Evolutionary conservation across 2,113 vertebrate species (phyloP), one percentile per base, ranked within the genome.

Genomic region (Otocyon megalotis): DNA sequence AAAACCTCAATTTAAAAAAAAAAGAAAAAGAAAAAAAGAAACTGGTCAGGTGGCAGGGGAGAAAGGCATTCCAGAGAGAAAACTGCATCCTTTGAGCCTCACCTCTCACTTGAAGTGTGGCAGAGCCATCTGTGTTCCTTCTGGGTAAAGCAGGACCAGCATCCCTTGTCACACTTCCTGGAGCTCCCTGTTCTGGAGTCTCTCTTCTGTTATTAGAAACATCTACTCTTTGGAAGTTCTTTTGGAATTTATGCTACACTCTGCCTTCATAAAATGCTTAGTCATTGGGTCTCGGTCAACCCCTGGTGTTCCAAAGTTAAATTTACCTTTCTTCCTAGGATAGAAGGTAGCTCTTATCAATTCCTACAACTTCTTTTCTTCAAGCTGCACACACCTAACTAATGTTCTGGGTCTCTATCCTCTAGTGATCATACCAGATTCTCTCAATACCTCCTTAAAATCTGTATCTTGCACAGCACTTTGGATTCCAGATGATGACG

Each of bases 61-160:
- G 26, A 86, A n/a, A n/a, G 50, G 8, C 13, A 24, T 32, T 35
- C 37, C 19, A 11, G 35, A 69, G 10, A 53, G n/a, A 63, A 83
- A 20, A 62, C 2, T 54, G 19, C 1, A 48, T 15, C 24, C 28
- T 20, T 30, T 8, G 24, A 81, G 62, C 14, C 37, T 72, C 67
- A 1, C 11, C 50, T 84, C 48, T 2, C 54, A 72, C 10, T 10
- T 30, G 2, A 24, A 54, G 2, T 20, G 26, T 3, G 0, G 5
- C 9, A 35, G 48, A 85, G n/a, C 14, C 28, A n/a, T 1, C 0
- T 7, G 20, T 32, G 3, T 13, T n/a, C 8, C 53, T 74, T 24
- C 2, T 5, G 30, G 6, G 58, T 16, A 20, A 54, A 32, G 62
- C 22, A 15, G 10, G 53, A 11, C 24, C 28, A 8, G 10, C 26